phyloP scores from a whole-genome alignment of 2,113 vertebrate species.

The Colaptes auratus region DNA sequence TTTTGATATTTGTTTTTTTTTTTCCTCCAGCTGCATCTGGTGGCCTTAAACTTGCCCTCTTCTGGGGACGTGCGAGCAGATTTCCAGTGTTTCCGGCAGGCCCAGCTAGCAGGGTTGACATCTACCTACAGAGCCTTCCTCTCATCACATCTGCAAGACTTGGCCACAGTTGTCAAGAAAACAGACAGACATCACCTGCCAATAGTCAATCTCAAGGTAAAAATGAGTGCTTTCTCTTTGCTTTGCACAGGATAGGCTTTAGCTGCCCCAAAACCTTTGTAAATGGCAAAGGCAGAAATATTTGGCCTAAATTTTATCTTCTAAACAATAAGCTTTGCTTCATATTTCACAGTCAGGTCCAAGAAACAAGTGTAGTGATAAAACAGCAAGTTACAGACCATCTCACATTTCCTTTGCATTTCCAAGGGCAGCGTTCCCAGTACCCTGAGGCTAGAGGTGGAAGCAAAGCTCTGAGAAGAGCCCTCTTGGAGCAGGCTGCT shows the following conservation, averaged over 20 bases:
- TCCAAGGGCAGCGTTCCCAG: not conserved
- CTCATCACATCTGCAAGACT: conserved; percentile 89
- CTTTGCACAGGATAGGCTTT: not conserved
- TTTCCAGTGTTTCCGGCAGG: conserved; percentile 90
- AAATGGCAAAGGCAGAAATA: not conserved
- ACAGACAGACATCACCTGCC: conserved; percentile 83
- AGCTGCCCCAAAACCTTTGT: not conserved
- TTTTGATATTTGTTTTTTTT: not conserved
- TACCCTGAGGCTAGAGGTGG: not conserved
- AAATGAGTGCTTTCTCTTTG: not conserved
- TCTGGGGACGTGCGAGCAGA: conserved; percentile 88
- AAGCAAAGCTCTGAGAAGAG: not conserved
- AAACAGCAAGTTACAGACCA: not conserved
- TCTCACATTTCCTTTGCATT: not conserved
- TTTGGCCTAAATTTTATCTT: not conserved
- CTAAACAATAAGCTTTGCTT: not conserved
- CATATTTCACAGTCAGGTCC: not conserved
- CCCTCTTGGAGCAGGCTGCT: not conserved
- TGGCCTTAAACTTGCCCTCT: conserved; percentile 89
- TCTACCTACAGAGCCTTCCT: conserved; percentile 92
- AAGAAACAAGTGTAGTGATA: not conserved
- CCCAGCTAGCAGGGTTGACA: conserved; percentile 86
- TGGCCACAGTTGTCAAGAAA: conserved; percentile 86
- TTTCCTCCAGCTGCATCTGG: conserved; percentile 84
- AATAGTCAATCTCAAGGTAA: conserved; percentile 94